Base-by-base conservation (phyloP, 1,140 invertebrate genomes). In the Steinernema feltiae region DNA sequence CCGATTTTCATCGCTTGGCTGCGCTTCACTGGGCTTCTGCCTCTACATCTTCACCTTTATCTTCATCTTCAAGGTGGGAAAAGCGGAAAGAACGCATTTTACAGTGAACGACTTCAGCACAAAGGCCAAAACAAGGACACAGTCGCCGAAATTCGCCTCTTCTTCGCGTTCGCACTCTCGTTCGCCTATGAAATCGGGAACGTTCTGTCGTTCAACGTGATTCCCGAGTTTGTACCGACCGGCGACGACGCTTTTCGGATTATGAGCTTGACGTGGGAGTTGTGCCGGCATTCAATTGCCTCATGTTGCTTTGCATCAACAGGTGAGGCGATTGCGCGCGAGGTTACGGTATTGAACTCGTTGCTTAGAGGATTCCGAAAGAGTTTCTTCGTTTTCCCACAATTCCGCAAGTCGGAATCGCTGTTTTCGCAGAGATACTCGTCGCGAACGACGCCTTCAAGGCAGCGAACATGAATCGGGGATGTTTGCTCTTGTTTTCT, bases 161-260 rank as follows among this genome's bases (percentile, higher is more conserved):
- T 63, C 24, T 17, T 63, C 53, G 24, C 53, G 7, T 63, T 63
- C 24, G 53, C 53, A 15, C 7, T 21, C 3, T 63, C 53, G 3
- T 63, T 63, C 53, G 7, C 53, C 53, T 63, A 63, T 21, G 53
- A 63, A 63, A 63, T 63, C 24, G 53, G 53, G 12, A 63, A 63
- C 53, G 53, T 63, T 21, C 15, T 63, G 15, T 12, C 53, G 12
- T 63, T 63, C 53, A 63, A 63, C 53, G 53, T 63, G 3, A 21
- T 63, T 3, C 53, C 53, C 12, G 24, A 63, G 3, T 63, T 63
- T 27, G 7, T 63, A 7, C 15, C 2, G 3, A 21, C 24, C 53
- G 24, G 53, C 15, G 53, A 27, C 3, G 53, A 63, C 12, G 53
- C 53, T 27, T 63, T 63, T 21, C 7, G 24, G 53, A 63, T 63